Evolutionary conservation across 2,888 invertebrate genomes (phyloP), one percentile per base, ranked within the genome.

Genomic region (Ariolimax columbianus): DNA sequence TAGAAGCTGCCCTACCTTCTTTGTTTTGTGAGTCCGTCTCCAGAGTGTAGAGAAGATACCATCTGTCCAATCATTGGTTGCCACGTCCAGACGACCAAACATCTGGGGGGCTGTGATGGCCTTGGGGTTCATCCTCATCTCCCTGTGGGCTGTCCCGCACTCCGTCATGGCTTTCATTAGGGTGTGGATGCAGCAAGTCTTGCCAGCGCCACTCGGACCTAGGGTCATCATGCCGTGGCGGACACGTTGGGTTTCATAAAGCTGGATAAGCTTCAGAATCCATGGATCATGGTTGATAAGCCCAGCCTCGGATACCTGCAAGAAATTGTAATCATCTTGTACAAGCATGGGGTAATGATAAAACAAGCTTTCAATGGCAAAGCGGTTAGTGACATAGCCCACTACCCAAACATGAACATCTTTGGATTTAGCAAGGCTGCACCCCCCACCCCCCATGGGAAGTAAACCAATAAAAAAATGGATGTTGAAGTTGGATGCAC

Each of bases 51-150:
- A 98, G 95, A 99, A 99, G 91, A 99, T 98, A 7, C 99, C 99
- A 94, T 99, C 99, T 0, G 98, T 99, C 99, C 99, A 99, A 92
- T 99, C 99, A 93, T 99, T 99, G 1, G 99, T 99, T 0, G 98
- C 98, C 0, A 99, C 98, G 93, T 99, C 99, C 40, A 99, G 95
- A 55, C 98, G 96, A 0, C 99, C 99, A 93, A 99, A 99, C 99
- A 99, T 99, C 95, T 99, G 99, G 0, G 98, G 96, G 0, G 98
- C 97, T 30, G 98, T 98, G 91, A 99, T 98, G 33, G 99, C 97
- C 95, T 99, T 99, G 0, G 99, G 99, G 94, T 99, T 99, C 98
- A 99, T 98, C 89, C 99, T 95, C 97, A 99, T 97, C 95, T 99
- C 99, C 90, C 97, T 96, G 94, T 98, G 98, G 14, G 95, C 95